Evolutionary conservation across 1,140 invertebrate species (phyloP).

Genomic region (Caenorhabditis elegans): DNA sequence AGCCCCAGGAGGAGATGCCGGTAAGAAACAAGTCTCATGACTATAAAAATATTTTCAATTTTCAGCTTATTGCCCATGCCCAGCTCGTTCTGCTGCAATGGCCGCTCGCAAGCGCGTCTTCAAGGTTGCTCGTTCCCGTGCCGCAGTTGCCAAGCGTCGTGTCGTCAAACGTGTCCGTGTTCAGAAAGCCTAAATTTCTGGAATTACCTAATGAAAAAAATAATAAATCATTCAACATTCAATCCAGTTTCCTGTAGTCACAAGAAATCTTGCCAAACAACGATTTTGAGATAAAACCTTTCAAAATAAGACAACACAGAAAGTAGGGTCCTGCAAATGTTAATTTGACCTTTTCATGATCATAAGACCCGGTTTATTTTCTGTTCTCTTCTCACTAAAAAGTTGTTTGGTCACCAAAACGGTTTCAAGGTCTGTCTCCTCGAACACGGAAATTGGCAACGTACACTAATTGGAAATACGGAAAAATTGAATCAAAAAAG

Average conservation of each 20-base stretch:
- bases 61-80: slow-evolving; percentile 12
- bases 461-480: slow-evolving; percentile 25
- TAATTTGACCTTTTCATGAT: not conserved
- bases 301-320: not conserved
- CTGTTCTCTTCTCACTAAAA: not conserved
- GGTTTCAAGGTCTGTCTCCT: slow-evolving; percentile 7
- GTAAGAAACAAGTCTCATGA: not conserved
- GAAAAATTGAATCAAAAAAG: not conserved
- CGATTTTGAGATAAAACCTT: not conserved
- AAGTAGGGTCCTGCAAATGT: not conserved
- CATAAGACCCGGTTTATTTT: not conserved
- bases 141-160: not conserved
- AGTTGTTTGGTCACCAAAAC: not conserved
- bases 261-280: too few relatives aligned
- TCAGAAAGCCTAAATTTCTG: not conserved
- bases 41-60: not conserved
- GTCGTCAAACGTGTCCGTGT: slow-evolving; percentile 2
- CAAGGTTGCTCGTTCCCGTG: slow-evolving; percentile 5
- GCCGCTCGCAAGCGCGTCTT: slow-evolving; percentile 4
- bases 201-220: not conserved
- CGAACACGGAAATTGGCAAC: slow-evolving; percentile 9
- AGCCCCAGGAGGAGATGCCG: slow-evolving; percentile 25
- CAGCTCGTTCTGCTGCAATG: slow-evolving; percentile 1
- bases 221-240: not conserved
- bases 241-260: too few relatives aligned